These are phyloP conservation scores for Priocnemis perturbator DNA, from an alignment of 2,888 invertebrate species.

Conservation along the genomic window DNA sequence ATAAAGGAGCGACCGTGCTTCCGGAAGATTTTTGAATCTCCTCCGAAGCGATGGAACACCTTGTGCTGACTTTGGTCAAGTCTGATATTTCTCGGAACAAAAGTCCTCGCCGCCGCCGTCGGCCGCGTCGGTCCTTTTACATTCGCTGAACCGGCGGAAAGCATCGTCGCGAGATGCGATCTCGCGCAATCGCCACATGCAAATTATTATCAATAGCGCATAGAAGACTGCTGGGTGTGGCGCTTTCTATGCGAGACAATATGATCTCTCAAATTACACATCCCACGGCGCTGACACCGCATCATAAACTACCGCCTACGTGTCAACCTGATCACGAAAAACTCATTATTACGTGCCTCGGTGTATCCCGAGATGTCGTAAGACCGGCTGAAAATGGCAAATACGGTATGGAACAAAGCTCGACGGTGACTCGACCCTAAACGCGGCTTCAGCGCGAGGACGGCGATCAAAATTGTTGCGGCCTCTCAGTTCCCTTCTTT, in stretches of 20 bases:
- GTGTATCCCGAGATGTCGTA: neutral
- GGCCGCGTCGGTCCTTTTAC: too few relatives aligned
- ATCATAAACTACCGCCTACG: conserved; percentile 20
- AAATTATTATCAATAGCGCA: conserved; percentile 1
- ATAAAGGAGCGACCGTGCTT: neutral
- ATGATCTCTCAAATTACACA: conserved; percentile 25
- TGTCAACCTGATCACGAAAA: conserved; percentile 10
- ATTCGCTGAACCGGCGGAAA: too few relatives aligned
- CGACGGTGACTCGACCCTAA: too few relatives aligned
- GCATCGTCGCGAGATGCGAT: too few relatives aligned
- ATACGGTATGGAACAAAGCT: too few relatives aligned
- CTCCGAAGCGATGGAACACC: neutral
- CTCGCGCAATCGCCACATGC: too few relatives aligned
- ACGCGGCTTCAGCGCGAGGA: too few relatives aligned
- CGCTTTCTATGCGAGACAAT: conserved; percentile 9
- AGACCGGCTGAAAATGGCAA: too few relatives aligned
- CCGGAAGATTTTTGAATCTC: neutral
- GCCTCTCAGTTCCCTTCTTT: too few relatives aligned
- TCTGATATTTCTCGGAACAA: neutral
- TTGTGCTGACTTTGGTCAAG: neutral
- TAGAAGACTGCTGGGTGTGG: neutral
- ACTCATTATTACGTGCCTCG: conserved; percentile 2
- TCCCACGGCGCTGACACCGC: conserved; percentile 14
- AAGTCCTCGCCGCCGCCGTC: too few relatives aligned
- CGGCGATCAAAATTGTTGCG: too few relatives aligned